Evolutionary conservation across 2,888 invertebrate species (phyloP).

Genomic region (Drosophila sordidula): DNA sequence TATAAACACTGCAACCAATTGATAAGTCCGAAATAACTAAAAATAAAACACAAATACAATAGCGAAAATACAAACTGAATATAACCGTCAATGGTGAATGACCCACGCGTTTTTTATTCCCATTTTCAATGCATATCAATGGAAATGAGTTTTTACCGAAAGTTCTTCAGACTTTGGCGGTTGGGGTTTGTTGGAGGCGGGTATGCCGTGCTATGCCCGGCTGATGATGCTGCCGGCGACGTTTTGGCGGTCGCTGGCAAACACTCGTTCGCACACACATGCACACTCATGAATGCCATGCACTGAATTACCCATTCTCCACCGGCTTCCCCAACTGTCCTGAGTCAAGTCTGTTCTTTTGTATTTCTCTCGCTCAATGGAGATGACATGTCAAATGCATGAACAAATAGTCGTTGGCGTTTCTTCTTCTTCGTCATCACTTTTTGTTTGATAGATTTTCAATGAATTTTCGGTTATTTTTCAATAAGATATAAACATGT

Average conservation of each 20-base stretch:
- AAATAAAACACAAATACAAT: neutral
- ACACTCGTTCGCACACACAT: slow-evolving; percentile 10
- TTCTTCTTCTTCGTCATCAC: slow-evolving; percentile 6
- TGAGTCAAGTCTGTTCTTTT: slow-evolving; percentile 41
- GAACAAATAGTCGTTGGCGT: slow-evolving; percentile 54
- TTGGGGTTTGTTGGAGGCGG: slow-evolving; percentile 3
- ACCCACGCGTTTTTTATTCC: slow-evolving; percentile 25
- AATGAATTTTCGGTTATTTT: slow-evolving; percentile 45
- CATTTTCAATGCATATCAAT: slow-evolving; percentile 73
- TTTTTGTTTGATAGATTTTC: slow-evolving; percentile 34
- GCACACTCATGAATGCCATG: slow-evolving; percentile 62
- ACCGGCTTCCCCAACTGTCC: slow-evolving; percentile 2
- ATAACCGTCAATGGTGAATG: slow-evolving; percentile 31
- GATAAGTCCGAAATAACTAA: neutral
- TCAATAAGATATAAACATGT: slow-evolving; percentile 4
- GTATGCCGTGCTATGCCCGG: neutral
- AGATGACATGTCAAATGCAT: slow-evolving; percentile 65
- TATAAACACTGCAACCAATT: too few species aligned
- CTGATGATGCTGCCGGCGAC: slow-evolving; percentile 56
- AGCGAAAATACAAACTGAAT: slow-evolving; percentile 18
- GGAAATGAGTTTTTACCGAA: slow-evolving; percentile 64
- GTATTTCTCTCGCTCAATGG: slow-evolving; percentile 46
- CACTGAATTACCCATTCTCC: slow-evolving; percentile 43
- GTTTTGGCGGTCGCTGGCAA: slow-evolving; percentile 39
- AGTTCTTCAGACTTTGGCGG: slow-evolving; percentile 33